Evolutionary conservation across 2,888 invertebrate genomes (phyloP), one percentile per base, ranked within the genome.

Genomic region (Aspidiotus rigidus): DNA sequence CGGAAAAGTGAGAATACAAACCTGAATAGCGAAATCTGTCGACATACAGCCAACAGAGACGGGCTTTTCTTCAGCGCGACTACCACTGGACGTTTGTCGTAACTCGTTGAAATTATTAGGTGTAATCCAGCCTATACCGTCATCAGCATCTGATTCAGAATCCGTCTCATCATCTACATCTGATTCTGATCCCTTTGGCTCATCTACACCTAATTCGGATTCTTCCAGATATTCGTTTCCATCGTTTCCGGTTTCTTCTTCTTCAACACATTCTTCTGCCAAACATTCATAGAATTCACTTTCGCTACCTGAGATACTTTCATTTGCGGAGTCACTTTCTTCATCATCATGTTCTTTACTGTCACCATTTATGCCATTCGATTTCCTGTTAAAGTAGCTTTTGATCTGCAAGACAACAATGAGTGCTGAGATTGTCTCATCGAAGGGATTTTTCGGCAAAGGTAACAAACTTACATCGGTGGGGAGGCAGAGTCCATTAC

Each of bases 11-110:
- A 11, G n/a, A 61, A 61, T 6, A 8, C 9, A 61, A 73, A 83
- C 83, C 81, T 97, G 97, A 85, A 99, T 91, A 0, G 98, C 94
- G 83, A 94, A 99, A 80, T 99, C 99, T 69, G 92, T 93, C 9
- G 97, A 96, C 74, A 99, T 85, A 76, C 98, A 98, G 0, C 93
- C 97, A 40, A 98, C 95, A 73, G 81, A 81, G 0, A 87, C 86
- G 64, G 82, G 76, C 74, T 84, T 84, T 54, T 87, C 85, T 73
- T 86, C 85, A 73, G 84, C 79, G 5, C 78, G 78, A 64, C 85
- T 85, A 8, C 83, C 80, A 73, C 85, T 84, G 77, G 90, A 83
- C 76, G 86, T 84, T 75, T 86, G 86, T 76, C 88, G 89, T 15
- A 88, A 85, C 74, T 84, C 82, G 72, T 83, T 82, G 28, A 96